A percentile compares a stretch with the other conserved stretches of the same genome.
Conservation (phyloP, 1,140 invertebrate species). For the Anastatus disparis region DNA sequence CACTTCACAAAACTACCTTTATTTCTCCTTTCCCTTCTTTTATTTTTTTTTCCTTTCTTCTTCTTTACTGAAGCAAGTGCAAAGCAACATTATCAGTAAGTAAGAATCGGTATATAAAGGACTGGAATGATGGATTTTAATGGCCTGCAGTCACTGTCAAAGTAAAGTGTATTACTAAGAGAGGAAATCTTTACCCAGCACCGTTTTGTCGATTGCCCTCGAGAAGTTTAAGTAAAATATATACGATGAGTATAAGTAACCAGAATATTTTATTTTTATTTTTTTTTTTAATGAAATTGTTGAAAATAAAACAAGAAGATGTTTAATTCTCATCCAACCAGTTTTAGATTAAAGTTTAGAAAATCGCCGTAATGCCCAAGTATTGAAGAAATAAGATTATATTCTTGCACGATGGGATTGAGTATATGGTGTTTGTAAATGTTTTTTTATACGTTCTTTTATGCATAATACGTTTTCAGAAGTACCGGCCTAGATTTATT, state of each 20-base stretch:
- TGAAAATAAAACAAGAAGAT: background rate
- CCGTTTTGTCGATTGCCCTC: slow-evolving; percentile 13
- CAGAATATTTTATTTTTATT: too few species aligned
- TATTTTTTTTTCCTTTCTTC: too few species aligned
- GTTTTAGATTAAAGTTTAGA: too few species aligned
- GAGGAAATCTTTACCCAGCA: background rate
- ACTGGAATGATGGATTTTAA: slow-evolving; percentile 30
- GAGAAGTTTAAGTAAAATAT: slow-evolving; percentile 5
- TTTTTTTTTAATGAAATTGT: slow-evolving; percentile 8
- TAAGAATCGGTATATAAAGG: background rate
- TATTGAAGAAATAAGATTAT: too few species aligned
- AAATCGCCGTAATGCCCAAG: too few species aligned
- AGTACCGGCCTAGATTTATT: slow-evolving; percentile 13
- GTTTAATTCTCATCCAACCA: background rate
- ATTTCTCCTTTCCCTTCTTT: background rate
- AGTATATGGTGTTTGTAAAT: background rate
- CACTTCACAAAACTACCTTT: background rate
- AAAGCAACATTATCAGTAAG: slow-evolving; percentile 16
- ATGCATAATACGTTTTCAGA: background rate
- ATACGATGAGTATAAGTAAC: background rate
- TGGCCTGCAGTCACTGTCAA: slow-evolving; percentile 30
- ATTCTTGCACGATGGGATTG: background rate
- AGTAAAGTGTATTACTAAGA: slow-evolving; percentile 3
- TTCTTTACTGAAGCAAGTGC: background rate
- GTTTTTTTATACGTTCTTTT: slow-evolving; percentile 4